A percentile compares a stretch with the other conserved stretches of the same genome.
These are phyloP conservation scores for Heliothis peltigera DNA, from an alignment of 2,888 invertebrate genomes.

Conservation along the genomic window DNA sequence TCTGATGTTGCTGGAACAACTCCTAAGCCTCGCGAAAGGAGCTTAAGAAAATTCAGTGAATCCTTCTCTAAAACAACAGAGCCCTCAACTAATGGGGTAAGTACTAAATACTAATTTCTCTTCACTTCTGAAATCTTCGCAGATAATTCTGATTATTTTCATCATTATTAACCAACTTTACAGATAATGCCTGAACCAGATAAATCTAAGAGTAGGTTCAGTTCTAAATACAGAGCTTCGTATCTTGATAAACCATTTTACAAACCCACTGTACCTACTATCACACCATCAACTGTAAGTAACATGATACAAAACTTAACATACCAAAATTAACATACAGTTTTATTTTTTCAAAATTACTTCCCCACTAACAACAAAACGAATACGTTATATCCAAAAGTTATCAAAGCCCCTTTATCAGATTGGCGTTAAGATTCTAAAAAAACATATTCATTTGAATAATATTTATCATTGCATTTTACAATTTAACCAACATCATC, in stretches of 20 bases:
- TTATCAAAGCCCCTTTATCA: constrained; percentile 87
- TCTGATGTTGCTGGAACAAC: constrained; percentile 67
- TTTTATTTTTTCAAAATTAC: constrained; percentile 56
- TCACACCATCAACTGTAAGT: constrained; percentile 89
- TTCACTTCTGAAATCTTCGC: constrained; percentile 1
- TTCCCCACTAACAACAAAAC: constrained; percentile 16
- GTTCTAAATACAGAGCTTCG: constrained; percentile 90
- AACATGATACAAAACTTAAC: constrained; percentile 63
- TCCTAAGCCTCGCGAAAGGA: constrained; percentile 73
- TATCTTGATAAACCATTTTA: constrained; percentile 90
- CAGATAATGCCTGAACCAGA: constrained; percentile 85
- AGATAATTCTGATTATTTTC: constrained; percentile 14
- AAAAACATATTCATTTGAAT: constrained; percentile 39
- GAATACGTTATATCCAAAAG: constrained; percentile 22
- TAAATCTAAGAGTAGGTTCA: constrained; percentile 89
- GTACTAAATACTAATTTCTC: constrained; percentile 63
- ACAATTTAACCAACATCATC: constrained; percentile 43
- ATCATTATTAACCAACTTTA: constrained; percentile 64
- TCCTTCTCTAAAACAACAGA: constrained; percentile 82
- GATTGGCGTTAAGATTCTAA: constrained; percentile 78
- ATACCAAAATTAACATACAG: constrained; percentile 35
- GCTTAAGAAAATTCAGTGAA: constrained; percentile 79
- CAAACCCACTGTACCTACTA: constrained; percentile 91
- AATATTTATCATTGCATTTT: constrained; percentile 35
- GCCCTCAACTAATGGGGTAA: constrained; percentile 84